Evolutionary conservation across 2,113 vertebrate genomes (phyloP).

Genomic region (Macrotus californicus): DNA sequence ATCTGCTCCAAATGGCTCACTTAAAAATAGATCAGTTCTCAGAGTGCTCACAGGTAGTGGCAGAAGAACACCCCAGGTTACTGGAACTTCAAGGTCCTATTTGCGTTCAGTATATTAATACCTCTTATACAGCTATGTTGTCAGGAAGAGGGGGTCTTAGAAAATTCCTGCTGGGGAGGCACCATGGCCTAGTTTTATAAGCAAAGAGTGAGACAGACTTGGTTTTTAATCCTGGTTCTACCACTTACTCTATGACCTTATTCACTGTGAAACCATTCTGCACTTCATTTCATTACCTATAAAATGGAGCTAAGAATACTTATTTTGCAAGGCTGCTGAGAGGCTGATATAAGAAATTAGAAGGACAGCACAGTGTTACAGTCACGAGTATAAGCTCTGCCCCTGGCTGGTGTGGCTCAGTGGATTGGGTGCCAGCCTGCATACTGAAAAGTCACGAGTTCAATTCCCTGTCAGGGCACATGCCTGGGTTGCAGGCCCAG

Average conservation of each 20-base stretch:
- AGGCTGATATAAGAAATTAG: neutral
- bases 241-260: neutral
- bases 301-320: conserved; percentile 5
- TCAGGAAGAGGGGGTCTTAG: neutral
- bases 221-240: conserved; percentile 27
- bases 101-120: conserved; percentile 16
- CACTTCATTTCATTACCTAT: conserved; percentile 10
- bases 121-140: neutral
- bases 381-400: neutral
- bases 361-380: neutral
- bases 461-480: too few relatives aligned
- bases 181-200: neutral
- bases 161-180: neutral
- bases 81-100: neutral
- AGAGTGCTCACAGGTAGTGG: neutral
- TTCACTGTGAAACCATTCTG: neutral
- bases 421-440: too few relatives aligned
- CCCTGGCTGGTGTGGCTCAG: too few relatives aligned
- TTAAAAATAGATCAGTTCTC: neutral
- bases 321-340: conserved; percentile 19
- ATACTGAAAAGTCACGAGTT: too few relatives aligned
- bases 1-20: neutral
- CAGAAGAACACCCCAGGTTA: conserved; percentile 1
- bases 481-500: too few relatives aligned
- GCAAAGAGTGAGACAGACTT: neutral